Evolutionary conservation across 1,140 invertebrate genomes (phyloP).

Genomic region (Pseudomyrmex pallidus): DNA sequence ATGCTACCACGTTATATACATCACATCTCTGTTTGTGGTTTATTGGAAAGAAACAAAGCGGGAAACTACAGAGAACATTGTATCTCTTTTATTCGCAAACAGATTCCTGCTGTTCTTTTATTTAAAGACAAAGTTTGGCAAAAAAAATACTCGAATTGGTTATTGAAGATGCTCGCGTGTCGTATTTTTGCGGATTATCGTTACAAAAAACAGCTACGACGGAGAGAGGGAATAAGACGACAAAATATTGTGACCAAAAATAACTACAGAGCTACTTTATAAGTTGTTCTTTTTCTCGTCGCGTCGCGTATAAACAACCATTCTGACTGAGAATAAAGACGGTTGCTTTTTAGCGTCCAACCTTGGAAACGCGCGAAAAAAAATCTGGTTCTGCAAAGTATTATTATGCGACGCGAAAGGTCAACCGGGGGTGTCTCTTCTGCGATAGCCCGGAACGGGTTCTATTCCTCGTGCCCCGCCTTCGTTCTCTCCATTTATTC

Average conservation of each 20-base stretch:
- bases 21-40: too few species aligned
- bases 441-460: slow-evolving; percentile 25
- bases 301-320: slow-evolving; percentile 14
- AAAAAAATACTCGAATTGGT: too few species aligned
- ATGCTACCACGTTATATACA: too few species aligned
- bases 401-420: slow-evolving; percentile 25
- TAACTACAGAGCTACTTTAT: neutral
- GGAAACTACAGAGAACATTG: too few species aligned
- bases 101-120: too few species aligned
- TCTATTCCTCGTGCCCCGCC: slow-evolving; percentile 8
- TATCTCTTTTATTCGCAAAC: too few species aligned
- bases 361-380: slow-evolving; percentile 61
- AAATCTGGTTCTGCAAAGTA: slow-evolving; percentile 67
- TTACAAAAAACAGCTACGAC: neutral
- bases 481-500: neutral
- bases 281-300: neutral
- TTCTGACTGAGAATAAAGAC: neutral
- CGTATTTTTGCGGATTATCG: neutral
- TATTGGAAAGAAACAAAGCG: too few species aligned
- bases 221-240: neutral
- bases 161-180: neutral
- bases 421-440: slow-evolving; percentile 5
- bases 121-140: too few species aligned
- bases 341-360: slow-evolving; percentile 29
- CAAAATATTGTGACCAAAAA: slow-evolving; percentile 8